These are phyloP conservation scores for Oreochromis spilurus DNA, from an alignment of 2,113 vertebrate species.

Conservation along the genomic window DNA sequence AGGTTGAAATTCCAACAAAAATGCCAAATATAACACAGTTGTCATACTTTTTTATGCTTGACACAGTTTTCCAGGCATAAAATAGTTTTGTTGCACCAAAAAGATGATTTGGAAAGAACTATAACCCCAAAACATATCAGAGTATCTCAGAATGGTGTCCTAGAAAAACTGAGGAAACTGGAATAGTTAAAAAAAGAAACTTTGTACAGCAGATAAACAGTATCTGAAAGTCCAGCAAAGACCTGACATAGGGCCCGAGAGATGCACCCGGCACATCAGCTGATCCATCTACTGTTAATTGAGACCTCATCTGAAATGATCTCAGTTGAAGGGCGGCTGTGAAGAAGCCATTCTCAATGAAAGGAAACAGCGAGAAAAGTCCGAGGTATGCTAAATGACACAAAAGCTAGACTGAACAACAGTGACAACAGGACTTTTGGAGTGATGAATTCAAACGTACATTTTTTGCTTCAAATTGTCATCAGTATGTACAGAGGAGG, in stretches of 20 bases:
- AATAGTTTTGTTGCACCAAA: background rate
- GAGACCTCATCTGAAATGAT: background rate
- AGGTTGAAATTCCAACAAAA: background rate
- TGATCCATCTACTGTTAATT: background rate
- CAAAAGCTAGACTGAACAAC: background rate
- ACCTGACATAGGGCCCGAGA: fast-evolving
- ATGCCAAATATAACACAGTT: background rate
- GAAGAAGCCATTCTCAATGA: background rate
- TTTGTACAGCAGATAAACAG: background rate
- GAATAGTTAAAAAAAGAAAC: background rate
- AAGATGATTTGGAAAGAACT: background rate
- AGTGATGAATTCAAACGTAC: fast-evolving
- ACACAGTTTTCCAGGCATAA: background rate
- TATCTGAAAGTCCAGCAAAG: background rate
- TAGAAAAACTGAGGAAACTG: background rate
- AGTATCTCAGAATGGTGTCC: background rate
- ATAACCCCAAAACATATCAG: background rate
- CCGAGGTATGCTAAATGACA: background rate
- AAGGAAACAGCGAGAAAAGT: background rate
- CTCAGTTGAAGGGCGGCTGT: background rate
- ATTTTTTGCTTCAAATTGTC: background rate
- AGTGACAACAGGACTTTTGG: background rate
- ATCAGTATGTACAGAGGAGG: fast-evolving
- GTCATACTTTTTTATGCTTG: background rate
- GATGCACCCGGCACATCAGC: background rate